Evolutionary conservation across 2,113 vertebrate genomes (phyloP), one percentile per base, ranked within the genome.

Genomic region (Abramis brama): DNA sequence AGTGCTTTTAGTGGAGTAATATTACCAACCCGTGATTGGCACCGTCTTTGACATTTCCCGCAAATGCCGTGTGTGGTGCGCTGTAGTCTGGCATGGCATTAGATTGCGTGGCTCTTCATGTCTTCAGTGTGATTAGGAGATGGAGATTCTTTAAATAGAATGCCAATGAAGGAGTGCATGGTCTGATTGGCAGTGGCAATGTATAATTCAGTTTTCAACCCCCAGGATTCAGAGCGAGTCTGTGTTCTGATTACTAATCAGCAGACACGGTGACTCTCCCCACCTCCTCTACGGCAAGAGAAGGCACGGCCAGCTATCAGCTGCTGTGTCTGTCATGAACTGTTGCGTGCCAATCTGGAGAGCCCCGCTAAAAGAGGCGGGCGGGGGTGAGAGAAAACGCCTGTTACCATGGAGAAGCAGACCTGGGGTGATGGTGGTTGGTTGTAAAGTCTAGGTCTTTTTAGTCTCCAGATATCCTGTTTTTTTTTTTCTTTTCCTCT

Each of bases 201-300:
- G 79, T 88, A 84, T 90, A 88, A 88, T 90, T 90, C 87, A 88
- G 85, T 82, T 87, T 86, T 83, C 85, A 86, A 86, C 79, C 85
- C 87, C 85, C 85, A 85, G 89, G 85, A 87, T 79, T 85, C 85
- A 68, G 86, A 78, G 83, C 43, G 85, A 79, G 66, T 85, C 71
- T 88, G 87, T 90, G 89, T 79, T 87, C 80, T 90, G 89, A 90
- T 90, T 90, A 88, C 85, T 88, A 90, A 90, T 86, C 87, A 83
- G 87, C 64, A 64, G 79, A 87, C 79, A 80, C 64, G 60, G 83
- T 78, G 66, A 81, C 82, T 83, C 84, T 78, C 64, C 36, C 52
- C 74, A 86, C 78, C 83, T 83, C 85, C 75, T 86, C 57, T 39
- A 85, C 60, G 52, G 70, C 70, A 10, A 43, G 80, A 78, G 66